phyloP scores from a whole-genome alignment of 2,113 vertebrate genomes.

The Rhagologus leucostigma region DNA sequence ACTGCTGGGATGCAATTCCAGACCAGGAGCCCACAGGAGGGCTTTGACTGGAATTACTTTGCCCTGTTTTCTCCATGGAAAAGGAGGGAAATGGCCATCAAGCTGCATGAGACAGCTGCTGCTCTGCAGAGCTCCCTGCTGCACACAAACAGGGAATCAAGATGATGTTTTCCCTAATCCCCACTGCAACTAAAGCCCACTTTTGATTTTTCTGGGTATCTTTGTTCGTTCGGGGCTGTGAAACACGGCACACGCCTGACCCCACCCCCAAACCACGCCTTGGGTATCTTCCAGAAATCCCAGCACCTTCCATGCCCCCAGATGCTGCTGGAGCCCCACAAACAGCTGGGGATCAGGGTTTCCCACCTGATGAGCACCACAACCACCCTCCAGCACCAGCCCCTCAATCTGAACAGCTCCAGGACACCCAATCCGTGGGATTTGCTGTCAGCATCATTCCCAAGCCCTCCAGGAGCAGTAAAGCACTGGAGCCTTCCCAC shows the following conservation, averaged over 20 bases:
- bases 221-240: not conserved
- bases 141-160: not conserved
- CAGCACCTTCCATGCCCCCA: not conserved
- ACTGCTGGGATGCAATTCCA: not conserved
- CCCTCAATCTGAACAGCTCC: not conserved
- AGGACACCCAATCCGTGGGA: not conserved
- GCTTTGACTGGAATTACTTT: not conserved
- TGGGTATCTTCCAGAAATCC: not conserved
- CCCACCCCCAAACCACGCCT: fast-evolving
- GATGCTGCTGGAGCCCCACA: not conserved
- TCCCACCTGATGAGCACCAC: not conserved
- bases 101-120: not conserved
- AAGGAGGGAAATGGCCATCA: not conserved
- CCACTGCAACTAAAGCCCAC: not conserved
- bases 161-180: not conserved
- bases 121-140: not conserved
- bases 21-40: not conserved
- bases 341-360: not conserved
- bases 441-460: not conserved
- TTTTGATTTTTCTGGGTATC: not conserved
- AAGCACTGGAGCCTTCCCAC: not conserved
- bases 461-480: not conserved
- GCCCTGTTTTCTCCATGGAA: not conserved
- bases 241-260: not conserved
- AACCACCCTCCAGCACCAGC: not conserved